phyloP scores from a whole-genome alignment of 64 coral and sea anemone species.

The Anthopleura sola region DNA sequence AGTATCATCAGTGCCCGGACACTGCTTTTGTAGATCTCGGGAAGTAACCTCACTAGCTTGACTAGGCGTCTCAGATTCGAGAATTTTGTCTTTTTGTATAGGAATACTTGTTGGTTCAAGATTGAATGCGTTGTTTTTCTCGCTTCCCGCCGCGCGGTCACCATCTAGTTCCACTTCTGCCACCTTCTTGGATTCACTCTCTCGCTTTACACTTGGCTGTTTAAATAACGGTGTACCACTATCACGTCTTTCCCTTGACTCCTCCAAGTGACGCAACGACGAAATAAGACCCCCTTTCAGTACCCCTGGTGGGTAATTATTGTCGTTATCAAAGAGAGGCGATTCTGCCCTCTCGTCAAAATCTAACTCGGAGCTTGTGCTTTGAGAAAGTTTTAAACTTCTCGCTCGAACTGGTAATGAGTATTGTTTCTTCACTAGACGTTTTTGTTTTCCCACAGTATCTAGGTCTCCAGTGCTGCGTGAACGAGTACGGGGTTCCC shows the following conservation, averaged over 20 bases:
- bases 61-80: background rate
- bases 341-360: background rate
- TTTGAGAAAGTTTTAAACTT: background rate
- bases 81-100: background rate
- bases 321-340: background rate
- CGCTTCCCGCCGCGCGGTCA: background rate
- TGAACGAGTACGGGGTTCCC: background rate
- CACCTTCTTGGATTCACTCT: background rate
- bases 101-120: background rate
- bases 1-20: background rate
- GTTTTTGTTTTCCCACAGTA: background rate
- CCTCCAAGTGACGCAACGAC: background rate
- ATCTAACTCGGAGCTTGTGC: background rate
- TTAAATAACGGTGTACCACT: background rate
- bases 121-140: background rate
- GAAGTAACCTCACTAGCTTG: background rate
- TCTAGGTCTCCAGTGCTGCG: slow-evolving; percentile 17
- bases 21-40: background rate
- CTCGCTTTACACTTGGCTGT: background rate
- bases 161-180: background rate
- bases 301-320: background rate
- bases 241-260: background rate
- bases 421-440: background rate
- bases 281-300: background rate
- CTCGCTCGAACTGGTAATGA: background rate